A percentile compares a stretch with the other conserved stretches of the same genome.
phyloP scores from a whole-genome alignment of 2,113 vertebrate genomes.

The Elephas maximus region DNA sequence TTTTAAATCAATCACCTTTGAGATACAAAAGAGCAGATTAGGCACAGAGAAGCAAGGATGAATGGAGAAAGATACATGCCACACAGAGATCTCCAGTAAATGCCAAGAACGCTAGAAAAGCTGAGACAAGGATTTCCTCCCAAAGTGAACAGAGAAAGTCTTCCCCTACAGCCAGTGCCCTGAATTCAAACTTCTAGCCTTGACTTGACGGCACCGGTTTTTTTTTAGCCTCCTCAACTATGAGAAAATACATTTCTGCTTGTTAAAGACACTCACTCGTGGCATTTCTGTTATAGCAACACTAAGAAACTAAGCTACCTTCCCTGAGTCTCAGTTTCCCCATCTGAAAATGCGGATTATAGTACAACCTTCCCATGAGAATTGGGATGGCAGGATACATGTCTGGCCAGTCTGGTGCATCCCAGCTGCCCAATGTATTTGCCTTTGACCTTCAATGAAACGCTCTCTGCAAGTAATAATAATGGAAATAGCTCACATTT shows the following conservation, averaged over 20 bases:
- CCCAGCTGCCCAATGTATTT: neutral
- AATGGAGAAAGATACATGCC: neutral
- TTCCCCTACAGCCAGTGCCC: neutral
- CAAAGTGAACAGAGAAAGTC: too few relatives aligned
- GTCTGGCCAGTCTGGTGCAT: neutral
- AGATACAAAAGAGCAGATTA: neutral
- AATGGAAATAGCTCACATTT: slow-evolving; percentile 50
- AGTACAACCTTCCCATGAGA: neutral
- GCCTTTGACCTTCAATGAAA: slow-evolving; percentile 21
- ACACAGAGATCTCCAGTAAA: neutral
- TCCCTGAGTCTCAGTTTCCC: neutral
- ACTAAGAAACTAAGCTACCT: neutral
- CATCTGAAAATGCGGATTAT: neutral
- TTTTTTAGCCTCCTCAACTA: neutral
- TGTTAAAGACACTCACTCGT: neutral
- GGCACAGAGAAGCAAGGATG: neutral
- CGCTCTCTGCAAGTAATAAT: neutral
- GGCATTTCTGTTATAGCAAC: neutral
- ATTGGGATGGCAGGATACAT: neutral
- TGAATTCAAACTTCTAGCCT: neutral
- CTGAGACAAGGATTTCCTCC: neutral
- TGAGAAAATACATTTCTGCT: neutral
- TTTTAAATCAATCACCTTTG: neutral
- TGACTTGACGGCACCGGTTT: too few relatives aligned
- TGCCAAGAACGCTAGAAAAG: neutral